Evolutionary conservation across 2,888 invertebrate genomes (phyloP).

Genomic region (Dynastes tityus): DNA sequence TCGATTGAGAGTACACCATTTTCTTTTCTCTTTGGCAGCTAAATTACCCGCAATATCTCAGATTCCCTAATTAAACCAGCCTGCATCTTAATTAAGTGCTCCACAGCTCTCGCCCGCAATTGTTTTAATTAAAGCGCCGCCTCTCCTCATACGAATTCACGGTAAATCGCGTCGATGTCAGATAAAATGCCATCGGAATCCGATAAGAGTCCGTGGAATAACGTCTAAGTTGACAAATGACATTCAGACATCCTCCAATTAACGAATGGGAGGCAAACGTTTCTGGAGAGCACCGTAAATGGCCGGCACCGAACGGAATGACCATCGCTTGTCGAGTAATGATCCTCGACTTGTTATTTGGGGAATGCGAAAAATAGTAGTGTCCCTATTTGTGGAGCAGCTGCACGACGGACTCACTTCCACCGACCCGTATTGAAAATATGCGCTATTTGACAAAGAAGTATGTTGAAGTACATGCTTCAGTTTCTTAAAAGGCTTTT

Average conservation of each 20-base stretch:
- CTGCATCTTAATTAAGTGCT: constrained; percentile 3
- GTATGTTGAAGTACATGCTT: too few species aligned
- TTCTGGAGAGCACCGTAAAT: constrained; percentile 35
- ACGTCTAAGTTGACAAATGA: constrained; percentile 37
- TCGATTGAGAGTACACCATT: too few species aligned
- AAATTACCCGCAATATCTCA: background rate
- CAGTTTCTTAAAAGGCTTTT: too few species aligned
- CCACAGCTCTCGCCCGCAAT: background rate
- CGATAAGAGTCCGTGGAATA: constrained; percentile 26
- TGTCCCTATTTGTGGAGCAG: too few species aligned
- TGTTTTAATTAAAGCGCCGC: constrained; percentile 29
- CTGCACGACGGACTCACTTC: too few species aligned
- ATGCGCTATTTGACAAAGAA: too few species aligned
- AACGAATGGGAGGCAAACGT: constrained; percentile 37
- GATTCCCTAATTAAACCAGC: background rate
- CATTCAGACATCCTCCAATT: constrained; percentile 35
- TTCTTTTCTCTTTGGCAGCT: background rate
- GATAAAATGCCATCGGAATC: constrained; percentile 43
- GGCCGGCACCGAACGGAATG: constrained; percentile 39
- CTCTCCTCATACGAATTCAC: background rate
- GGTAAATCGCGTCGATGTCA: constrained; percentile 38
- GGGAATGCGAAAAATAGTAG: background rate
- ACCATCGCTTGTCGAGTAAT: constrained; percentile 33
- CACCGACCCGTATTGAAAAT: too few species aligned
- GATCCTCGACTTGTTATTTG: constrained; percentile 38